phyloP scores from a whole-genome alignment of 2,113 vertebrate species.

The Rhea pennata region DNA sequence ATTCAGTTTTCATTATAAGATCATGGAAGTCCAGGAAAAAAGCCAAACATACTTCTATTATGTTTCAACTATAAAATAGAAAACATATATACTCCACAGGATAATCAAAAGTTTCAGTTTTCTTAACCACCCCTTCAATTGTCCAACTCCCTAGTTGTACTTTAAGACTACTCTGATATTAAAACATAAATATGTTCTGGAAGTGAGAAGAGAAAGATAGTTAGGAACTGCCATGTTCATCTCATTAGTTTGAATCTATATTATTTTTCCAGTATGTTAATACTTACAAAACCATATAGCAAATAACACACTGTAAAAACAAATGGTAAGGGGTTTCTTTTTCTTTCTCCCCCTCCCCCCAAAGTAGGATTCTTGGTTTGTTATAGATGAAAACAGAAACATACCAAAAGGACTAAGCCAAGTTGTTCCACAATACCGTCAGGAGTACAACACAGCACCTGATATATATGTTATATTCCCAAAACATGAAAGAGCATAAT shows the following conservation, averaged over 20 bases:
- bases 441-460: neutral
- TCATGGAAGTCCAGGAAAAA: neutral
- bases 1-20: neutral
- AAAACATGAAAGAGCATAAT: neutral
- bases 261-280: neutral
- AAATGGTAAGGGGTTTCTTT: too few relatives aligned
- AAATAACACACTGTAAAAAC: too few relatives aligned
- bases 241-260: neutral
- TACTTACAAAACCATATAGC: neutral
- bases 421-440: neutral
- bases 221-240: accelerated
- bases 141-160: neutral
- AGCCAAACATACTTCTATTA: neutral
- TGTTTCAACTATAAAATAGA: neutral
- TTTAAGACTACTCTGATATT: neutral
- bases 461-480: neutral
- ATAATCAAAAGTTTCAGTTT: neutral
- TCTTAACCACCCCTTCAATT: neutral
- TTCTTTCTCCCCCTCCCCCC: too few relatives aligned
- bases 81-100: neutral
- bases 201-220: accelerated
- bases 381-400: neutral
- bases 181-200: neutral
- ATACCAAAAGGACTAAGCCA: neutral
- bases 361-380: neutral